Conservation (phyloP, 2,888 invertebrate species). For the Metalampra italica region DNA sequence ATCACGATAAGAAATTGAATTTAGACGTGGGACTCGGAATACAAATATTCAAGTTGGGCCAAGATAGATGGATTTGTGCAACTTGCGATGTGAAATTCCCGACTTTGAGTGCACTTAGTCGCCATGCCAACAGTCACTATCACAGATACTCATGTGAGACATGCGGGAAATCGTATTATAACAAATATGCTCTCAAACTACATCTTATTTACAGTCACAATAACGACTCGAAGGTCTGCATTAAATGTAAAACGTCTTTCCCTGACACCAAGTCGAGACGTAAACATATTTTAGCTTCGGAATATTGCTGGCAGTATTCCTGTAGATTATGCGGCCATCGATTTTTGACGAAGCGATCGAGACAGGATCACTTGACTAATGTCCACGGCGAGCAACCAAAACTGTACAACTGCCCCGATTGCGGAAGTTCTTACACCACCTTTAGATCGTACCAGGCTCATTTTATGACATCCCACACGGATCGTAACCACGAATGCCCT, state of each 20-base stretch:
- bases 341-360: constrained; percentile 31
- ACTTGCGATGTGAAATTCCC: constrained; percentile 28
- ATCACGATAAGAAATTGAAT: constrained; percentile 16
- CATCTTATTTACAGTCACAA: constrained; percentile 16
- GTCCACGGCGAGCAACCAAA: constrained; percentile 28
- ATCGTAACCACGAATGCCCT: constrained; percentile 22
- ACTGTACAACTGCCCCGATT: constrained; percentile 35
- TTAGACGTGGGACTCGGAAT: constrained; percentile 19
- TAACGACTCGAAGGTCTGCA: constrained; percentile 17
- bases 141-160: constrained; percentile 31
- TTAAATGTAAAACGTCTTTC: constrained; percentile 39
- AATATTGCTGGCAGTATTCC: constrained; percentile 33
- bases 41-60: constrained; percentile 28
- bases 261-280: constrained; percentile 37
- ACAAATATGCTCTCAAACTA: constrained; percentile 20
- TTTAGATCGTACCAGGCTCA: constrained; percentile 28
- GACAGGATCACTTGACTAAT: constrained; percentile 30
- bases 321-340: constrained; percentile 34
- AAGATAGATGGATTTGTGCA: constrained; percentile 22
- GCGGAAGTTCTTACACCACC: constrained; percentile 25
- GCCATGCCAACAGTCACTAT: constrained; percentile 37
- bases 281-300: constrained; percentile 32
- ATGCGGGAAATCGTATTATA: constrained; percentile 34
- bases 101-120: constrained; percentile 27
- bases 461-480: constrained; percentile 33